Evolutionary conservation across 2,113 vertebrate species (phyloP).

Genomic region (Corydoras maculifer): DNA sequence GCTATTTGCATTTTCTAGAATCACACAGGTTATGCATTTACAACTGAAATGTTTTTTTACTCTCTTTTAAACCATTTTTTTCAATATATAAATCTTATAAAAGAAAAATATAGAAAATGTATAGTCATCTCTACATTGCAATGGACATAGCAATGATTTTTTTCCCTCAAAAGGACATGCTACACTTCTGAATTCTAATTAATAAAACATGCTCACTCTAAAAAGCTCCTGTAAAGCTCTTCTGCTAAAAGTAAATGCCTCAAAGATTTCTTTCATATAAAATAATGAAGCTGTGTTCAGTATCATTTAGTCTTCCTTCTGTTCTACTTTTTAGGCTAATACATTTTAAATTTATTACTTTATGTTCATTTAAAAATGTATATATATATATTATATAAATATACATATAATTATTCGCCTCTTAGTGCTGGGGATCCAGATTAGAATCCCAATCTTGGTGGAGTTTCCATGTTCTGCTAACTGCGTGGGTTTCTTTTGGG

Average conservation of each 20-base stretch:
- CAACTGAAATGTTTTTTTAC: background rate
- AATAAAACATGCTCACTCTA: conserved; percentile 52
- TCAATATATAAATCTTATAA: background rate
- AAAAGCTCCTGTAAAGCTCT: conserved; percentile 5
- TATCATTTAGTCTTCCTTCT: conserved; percentile 24
- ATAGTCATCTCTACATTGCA: conserved; percentile 3
- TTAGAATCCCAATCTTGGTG: too few species aligned
- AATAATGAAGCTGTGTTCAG: conserved; percentile 47
- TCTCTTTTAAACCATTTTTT: background rate
- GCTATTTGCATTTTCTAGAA: too few species aligned
- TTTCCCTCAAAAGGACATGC: conserved; percentile 29
- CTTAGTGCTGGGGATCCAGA: too few species aligned
- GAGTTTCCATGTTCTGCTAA: too few species aligned
- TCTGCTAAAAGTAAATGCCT: conserved; percentile 21
- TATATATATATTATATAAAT: too few species aligned
- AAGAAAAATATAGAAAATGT: background rate
- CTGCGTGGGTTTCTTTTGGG: too few species aligned
- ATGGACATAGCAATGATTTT: conserved; percentile 20
- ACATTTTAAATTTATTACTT: background rate
- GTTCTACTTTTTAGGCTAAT: conserved; percentile 7
- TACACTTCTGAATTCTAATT: conserved; percentile 41
- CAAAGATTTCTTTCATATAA: conserved; percentile 46
- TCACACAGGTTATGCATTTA: too few species aligned
- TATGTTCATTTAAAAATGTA: too few species aligned
- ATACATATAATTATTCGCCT: too few species aligned